Percentiles rank a stretch among this genome's conserved stretches.
These are phyloP conservation scores for Dione vanillae DNA, from an alignment of 2,888 invertebrate genomes.

Conservation along the genomic window DNA sequence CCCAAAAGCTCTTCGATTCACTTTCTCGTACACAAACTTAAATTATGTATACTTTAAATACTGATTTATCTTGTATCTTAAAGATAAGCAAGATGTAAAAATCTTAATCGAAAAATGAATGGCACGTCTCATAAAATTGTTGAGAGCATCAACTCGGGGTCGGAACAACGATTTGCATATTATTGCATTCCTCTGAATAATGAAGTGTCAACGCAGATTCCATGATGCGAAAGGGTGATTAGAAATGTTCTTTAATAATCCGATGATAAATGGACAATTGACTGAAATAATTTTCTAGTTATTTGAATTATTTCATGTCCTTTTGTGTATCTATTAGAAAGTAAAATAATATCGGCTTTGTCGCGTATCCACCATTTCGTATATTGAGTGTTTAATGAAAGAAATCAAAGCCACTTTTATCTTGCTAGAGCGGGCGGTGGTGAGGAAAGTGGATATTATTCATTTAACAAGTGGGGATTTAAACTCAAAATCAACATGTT, in stretches of 20 bases:
- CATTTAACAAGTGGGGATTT: too few relatives aligned
- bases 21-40: not conserved
- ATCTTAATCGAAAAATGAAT: conserved; percentile 29
- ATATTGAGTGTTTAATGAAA: too few relatives aligned
- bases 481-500: too few relatives aligned
- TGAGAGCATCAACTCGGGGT: conserved; percentile 41
- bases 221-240: conserved; percentile 32
- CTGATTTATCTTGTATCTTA: not conserved
- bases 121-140: conserved; percentile 46
- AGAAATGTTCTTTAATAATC: conserved; percentile 18
- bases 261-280: not conserved
- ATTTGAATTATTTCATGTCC: not conserved
- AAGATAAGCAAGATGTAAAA: conserved; percentile 34
- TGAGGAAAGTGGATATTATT: too few relatives aligned
- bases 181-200: conserved; percentile 54
- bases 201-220: conserved; percentile 48
- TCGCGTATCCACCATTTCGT: too few relatives aligned
- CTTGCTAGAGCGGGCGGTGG: too few relatives aligned
- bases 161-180: conserved; percentile 53
- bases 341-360: too few relatives aligned
- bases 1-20: not conserved
- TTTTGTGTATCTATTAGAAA: not conserved
- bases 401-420: too few relatives aligned
- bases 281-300: not conserved
- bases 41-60: not conserved